Evolutionary conservation across 2,113 vertebrate genomes (phyloP).

Genomic region (Cryptotis parvus): DNA sequence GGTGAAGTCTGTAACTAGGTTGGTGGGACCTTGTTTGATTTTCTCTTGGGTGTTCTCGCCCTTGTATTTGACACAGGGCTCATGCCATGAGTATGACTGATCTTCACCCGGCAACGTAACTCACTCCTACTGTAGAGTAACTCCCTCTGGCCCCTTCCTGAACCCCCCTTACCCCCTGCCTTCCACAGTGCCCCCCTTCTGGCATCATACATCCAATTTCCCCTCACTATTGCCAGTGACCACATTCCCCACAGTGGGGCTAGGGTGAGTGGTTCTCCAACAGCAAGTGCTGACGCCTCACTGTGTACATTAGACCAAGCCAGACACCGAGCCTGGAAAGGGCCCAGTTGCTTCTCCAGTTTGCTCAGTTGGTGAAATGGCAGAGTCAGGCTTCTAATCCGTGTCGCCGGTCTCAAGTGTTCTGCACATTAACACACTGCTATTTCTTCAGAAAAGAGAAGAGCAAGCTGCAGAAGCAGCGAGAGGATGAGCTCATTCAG

Average conservation of each 20-base stretch:
- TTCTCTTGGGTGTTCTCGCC: background rate
- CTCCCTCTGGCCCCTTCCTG: background rate
- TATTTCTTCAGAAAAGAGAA: slow-evolving; percentile 90
- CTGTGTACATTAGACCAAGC: no score
- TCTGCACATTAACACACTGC: background rate
- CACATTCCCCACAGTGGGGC: fast-evolving
- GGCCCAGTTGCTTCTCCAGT: background rate
- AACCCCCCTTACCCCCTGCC: no score
- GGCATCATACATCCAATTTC: no score
- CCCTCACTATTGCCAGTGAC: no score
- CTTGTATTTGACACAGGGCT: background rate
- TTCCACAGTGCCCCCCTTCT: no score
- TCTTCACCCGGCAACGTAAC: background rate
- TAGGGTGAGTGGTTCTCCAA: background rate
- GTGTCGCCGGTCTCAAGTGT: fast-evolving
- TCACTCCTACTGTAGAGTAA: background rate
- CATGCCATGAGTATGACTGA: background rate
- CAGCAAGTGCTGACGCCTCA: no score
- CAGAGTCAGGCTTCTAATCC: background rate
- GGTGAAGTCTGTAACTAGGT: no score
- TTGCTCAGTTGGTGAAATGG: background rate
- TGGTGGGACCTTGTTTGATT: background rate
- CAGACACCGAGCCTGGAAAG: no score
- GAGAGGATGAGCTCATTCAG: slow-evolving; percentile 96
- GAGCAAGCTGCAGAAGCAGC: slow-evolving; percentile 92